Percentiles rank a stretch among this genome's conserved stretches.
Conservation (phyloP, 2,113 vertebrate species). For the Tapirus terrestris region DNA sequence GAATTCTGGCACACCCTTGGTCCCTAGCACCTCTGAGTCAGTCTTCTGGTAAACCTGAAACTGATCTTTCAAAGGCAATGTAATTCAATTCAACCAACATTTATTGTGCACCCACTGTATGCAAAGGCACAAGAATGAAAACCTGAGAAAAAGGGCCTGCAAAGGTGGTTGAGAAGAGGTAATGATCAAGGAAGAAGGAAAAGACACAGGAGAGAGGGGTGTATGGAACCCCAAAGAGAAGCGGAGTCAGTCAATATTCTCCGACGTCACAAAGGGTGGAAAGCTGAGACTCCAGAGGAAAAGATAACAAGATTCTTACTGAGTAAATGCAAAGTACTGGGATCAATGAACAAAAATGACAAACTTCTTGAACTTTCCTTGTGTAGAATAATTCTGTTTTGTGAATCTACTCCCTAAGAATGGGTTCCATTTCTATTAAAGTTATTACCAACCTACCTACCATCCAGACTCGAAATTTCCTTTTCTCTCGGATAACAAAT, state of each 20-base stretch:
- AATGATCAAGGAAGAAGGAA: neutral
- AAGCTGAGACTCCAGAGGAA: neutral
- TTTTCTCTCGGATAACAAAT: neutral
- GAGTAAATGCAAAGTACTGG: neutral
- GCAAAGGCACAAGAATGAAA: neutral
- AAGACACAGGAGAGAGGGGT: neutral
- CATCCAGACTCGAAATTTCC: neutral
- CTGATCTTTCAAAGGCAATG: slow-evolving; percentile 7
- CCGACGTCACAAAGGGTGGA: neutral
- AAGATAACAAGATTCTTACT: neutral
- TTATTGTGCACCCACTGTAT: neutral
- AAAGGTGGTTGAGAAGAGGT: neutral
- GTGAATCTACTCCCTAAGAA: neutral
- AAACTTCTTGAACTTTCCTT: neutral
- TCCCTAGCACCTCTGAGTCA: neutral
- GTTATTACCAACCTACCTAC: neutral
- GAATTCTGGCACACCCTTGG: slow-evolving; percentile 5
- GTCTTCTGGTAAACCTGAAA: slow-evolving; percentile 26
- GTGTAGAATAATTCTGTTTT: slow-evolving; percentile 16
- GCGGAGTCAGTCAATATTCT: neutral
- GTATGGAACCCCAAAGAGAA: neutral
- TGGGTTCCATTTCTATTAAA: neutral
- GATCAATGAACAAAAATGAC: neutral
- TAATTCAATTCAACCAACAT: neutral
- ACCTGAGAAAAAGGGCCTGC: neutral